Evolutionary conservation across 2,888 invertebrate species (phyloP).

Genomic region (Listrodromus nycthemerus): DNA sequence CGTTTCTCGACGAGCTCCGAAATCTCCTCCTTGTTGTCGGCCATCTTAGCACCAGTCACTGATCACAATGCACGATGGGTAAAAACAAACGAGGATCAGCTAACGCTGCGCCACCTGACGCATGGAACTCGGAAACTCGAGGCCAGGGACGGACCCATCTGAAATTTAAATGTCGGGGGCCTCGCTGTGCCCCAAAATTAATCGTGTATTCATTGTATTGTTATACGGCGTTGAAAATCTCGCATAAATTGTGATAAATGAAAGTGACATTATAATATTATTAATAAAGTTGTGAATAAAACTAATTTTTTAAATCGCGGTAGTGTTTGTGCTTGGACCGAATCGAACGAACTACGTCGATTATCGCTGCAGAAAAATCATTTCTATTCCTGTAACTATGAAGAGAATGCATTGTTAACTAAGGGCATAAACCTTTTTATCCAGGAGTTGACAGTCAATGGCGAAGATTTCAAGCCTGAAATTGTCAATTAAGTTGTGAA

Average conservation of each 20-base stretch:
- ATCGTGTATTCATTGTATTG: not conserved
- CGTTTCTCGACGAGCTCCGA: constrained; percentile 83
- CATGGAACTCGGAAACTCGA: not conserved
- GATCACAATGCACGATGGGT: constrained; percentile 83
- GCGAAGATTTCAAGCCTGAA: no score
- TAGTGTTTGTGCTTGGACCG: not conserved
- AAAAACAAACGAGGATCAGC: constrained; percentile 80
- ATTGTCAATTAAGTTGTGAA: no score
- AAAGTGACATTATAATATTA: not conserved
- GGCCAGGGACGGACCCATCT: constrained; percentile 2
- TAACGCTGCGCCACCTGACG: constrained; percentile 62
- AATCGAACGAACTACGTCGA: not conserved
- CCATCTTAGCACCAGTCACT: constrained; percentile 85
- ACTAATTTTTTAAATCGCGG: not conserved
- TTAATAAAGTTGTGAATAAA: not conserved
- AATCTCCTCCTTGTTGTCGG: constrained; percentile 84
- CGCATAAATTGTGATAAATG: no score
- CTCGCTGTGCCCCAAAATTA: constrained; percentile 9
- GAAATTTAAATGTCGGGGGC: not conserved
- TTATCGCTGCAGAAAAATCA: not conserved
- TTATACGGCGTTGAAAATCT: not conserved
- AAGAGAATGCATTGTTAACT: no score
- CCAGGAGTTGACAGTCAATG: no score
- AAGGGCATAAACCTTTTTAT: no score
- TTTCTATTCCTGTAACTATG: not conserved